Conservation (phyloP, 2,797 vertebrate species). For the Leptodactylus fallax region DNA sequence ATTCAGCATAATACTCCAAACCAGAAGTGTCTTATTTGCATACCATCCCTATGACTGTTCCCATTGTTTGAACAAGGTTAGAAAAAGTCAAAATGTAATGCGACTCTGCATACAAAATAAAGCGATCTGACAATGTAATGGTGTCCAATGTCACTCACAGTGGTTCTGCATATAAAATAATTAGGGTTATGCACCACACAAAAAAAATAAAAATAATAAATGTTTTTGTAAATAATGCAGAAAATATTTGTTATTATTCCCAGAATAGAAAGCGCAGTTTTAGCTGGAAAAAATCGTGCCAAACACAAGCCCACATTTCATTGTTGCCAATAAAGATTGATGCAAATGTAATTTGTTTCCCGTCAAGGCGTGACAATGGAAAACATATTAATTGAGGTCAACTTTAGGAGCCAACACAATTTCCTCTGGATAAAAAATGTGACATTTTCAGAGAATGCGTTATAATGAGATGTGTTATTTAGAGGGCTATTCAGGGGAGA, state of each 20-base stretch:
- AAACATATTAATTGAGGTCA: slow-evolving; percentile 59
- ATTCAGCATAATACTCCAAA: neutral
- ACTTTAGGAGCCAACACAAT: slow-evolving; percentile 54
- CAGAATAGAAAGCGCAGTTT: slow-evolving; percentile 9
- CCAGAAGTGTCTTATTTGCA: neutral
- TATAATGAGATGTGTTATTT: slow-evolving; percentile 49
- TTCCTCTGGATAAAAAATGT: slow-evolving; percentile 54
- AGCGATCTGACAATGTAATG: neutral
- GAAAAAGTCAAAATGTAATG: neutral
- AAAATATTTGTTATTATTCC: slow-evolving; percentile 39
- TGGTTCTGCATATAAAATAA: neutral
- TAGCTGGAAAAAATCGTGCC: neutral
- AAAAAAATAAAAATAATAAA: neutral
- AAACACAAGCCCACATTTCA: slow-evolving; percentile 43
- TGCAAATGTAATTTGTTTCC: slow-evolving; percentile 62
- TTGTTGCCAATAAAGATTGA: slow-evolving; percentile 63
- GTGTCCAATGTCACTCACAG: neutral
- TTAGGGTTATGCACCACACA: slow-evolving; percentile 25
- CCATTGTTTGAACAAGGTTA: neutral
- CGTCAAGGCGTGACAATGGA: slow-evolving; percentile 56
- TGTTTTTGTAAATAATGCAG: slow-evolving; percentile 2
- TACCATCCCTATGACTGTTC: neutral
- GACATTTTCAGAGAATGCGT: slow-evolving; percentile 54
- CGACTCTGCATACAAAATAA: neutral
- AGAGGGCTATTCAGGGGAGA: slow-evolving; percentile 27